Percentiles rank a stretch among this genome's conserved stretches.
These are phyloP conservation scores for Acyrthosiphon pisum DNA, from an alignment of 1,140 invertebrate genomes.

Conservation along the genomic window DNA sequence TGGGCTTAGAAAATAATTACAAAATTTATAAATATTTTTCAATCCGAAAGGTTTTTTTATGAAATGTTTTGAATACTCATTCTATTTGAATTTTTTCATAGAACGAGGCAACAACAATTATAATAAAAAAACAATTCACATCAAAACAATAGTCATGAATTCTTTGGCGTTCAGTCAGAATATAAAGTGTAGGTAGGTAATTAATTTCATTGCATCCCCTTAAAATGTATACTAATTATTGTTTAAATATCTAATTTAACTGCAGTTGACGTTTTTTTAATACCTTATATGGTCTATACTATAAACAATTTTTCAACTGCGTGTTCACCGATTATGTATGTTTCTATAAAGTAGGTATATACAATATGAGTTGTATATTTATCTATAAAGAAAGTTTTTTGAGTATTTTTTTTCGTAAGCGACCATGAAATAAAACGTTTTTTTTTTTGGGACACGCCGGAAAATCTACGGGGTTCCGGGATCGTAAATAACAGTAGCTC, in stretches of 20 bases:
- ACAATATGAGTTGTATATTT: background rate
- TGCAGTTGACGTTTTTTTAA: background rate
- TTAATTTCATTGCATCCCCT: background rate
- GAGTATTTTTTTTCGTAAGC: background rate
- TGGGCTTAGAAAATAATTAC: background rate
- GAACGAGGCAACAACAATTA: too few species aligned
- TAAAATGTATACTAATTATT: background rate
- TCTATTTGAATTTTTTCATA: too few species aligned
- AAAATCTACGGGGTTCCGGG: conserved; percentile 17
- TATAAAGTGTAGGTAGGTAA: background rate
- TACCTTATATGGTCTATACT: background rate
- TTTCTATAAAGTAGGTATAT: background rate
- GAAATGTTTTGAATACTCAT: too few species aligned
- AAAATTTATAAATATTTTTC: background rate
- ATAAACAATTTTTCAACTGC: background rate
- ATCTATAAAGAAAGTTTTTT: conserved; percentile 19
- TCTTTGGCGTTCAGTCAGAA: background rate
- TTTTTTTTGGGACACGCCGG: background rate
- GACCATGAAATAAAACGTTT: background rate
- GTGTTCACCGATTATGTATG: background rate
- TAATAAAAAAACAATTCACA: too few species aligned
- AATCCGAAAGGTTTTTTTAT: background rate
- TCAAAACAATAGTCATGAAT: too few species aligned
- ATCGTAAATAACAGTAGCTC: conserved; percentile 41
- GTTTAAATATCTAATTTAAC: background rate